Percentiles rank a stretch among this genome's conserved stretches.
Evolutionary conservation across 2,113 vertebrate species (phyloP).

Genomic region (Tachysurus vachellii): DNA sequence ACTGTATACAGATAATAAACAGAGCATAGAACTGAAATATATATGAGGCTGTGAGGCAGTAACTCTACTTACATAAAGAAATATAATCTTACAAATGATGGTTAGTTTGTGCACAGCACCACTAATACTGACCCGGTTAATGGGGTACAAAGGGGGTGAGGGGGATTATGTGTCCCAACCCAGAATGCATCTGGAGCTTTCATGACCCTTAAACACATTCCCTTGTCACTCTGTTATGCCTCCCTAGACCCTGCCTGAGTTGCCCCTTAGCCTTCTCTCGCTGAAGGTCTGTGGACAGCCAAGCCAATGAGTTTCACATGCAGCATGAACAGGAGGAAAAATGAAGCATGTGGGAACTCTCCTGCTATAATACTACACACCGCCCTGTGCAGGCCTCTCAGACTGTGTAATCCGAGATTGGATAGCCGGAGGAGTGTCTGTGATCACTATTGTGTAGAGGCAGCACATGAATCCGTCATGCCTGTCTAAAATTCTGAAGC

Average conservation of each 20-base stretch:
- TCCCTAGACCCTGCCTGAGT: background rate
- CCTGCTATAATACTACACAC: background rate
- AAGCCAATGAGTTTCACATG: constrained; percentile 26
- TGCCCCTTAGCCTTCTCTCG: background rate
- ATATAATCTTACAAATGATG: background rate
- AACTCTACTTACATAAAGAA: background rate
- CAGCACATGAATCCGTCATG: constrained; percentile 25
- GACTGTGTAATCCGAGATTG: constrained; percentile 24
- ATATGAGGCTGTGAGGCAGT: background rate
- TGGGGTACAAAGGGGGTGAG: background rate
- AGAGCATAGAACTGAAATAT: background rate
- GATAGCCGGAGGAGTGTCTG: constrained; percentile 12
- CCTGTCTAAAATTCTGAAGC: constrained; percentile 17
- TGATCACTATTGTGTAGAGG: constrained; percentile 25
- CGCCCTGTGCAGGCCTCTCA: background rate
- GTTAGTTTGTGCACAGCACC: background rate
- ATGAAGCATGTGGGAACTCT: background rate
- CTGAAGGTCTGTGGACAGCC: background rate
- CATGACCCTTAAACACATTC: background rate
- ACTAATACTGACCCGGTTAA: background rate
- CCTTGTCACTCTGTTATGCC: constrained; percentile 3
- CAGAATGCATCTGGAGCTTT: constrained; percentile 8
- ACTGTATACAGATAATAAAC: background rate
- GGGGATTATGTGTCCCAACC: constrained; percentile 15
- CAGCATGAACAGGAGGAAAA: background rate